Evolutionary conservation across 2,888 invertebrate genomes (phyloP), one percentile per base, ranked within the genome.

Genomic region (Oligia fasciuncula): DNA sequence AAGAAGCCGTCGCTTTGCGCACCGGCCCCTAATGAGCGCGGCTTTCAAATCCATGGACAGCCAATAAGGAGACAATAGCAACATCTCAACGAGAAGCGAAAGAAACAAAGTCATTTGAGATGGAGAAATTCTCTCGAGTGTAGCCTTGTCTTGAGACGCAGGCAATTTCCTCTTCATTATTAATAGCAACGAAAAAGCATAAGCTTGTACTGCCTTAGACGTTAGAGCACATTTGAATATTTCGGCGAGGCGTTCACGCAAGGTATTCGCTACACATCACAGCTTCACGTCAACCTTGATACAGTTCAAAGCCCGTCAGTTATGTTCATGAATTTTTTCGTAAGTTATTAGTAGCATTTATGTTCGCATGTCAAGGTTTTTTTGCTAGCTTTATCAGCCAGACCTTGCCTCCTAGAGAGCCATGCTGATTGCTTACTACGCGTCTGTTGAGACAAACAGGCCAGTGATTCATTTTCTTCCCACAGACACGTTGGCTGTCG

Each of bases 271-370:
- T 76, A 79, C 74, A 89, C 79, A 80, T 86, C 75, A 66, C 82
- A 88, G 66, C 71, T 79, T 78, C 69, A 81, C 57, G 62, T 77
- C 68, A 91, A 90, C 95, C 95, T 95, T 95, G 95, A 93, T 93
- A 90, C 88, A 94, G 95, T 95, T 95, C 94, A 95, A 94, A 94
- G 94, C 91, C 94, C 87, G 83, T 89, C 88, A 90, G 90, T 89
- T 90, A 89, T 87, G 88, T 79, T 86, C 90, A 90, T 91, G 87
- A 85, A 88, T 94, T 94, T 93, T 93, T 91, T 89, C 69, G 80
- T 90, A 86, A 90, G 89, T 91, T 91, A 91, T 92, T 90, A 91
- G 86, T 89, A 89, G 88, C 88, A 85, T 90, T 89, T 89, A 90
- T 88, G 89, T 91, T 91, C 91, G 89, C 91, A 92, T 93, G 91